Conservation (phyloP, 2,797 vertebrate species). For the Linurgus olivaceus region DNA sequence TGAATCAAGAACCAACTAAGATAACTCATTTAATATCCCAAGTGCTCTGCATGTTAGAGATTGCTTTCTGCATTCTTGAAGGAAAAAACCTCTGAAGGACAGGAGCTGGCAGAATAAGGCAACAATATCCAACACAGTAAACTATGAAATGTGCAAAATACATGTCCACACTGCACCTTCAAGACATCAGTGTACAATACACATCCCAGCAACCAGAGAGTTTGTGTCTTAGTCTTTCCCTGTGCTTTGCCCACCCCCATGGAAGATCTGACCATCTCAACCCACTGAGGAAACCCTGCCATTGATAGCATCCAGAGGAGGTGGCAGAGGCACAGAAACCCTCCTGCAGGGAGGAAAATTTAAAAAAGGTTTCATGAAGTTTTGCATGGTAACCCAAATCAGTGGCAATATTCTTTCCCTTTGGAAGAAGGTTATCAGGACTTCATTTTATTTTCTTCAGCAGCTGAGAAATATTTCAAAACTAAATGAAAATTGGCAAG, state of each 20-base stretch:
- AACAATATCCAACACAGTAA: background rate
- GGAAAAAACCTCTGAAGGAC: background rate
- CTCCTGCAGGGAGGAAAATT: background rate
- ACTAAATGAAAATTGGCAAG: background rate
- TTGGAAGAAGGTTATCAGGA: background rate
- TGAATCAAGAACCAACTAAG: constrained; percentile 9
- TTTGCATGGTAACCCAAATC: background rate
- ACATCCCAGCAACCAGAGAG: background rate
- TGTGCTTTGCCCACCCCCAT: rapidly evolving
- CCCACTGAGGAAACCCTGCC: background rate
- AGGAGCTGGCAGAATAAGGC: background rate
- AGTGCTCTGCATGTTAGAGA: background rate
- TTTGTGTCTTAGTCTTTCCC: background rate
- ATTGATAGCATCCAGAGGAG: rapidly evolving
- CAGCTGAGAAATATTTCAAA: background rate
- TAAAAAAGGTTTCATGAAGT: background rate
- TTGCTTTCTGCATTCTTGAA: background rate
- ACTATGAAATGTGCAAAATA: background rate
- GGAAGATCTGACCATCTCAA: background rate
- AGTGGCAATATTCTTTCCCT: background rate
- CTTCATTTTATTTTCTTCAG: background rate
- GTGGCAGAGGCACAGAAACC: background rate
- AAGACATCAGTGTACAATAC: background rate
- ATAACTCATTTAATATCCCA: background rate
- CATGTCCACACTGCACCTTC: background rate